Conservation (phyloP, 2,797 vertebrate species). For the Chlorospingus semifuscus region DNA sequence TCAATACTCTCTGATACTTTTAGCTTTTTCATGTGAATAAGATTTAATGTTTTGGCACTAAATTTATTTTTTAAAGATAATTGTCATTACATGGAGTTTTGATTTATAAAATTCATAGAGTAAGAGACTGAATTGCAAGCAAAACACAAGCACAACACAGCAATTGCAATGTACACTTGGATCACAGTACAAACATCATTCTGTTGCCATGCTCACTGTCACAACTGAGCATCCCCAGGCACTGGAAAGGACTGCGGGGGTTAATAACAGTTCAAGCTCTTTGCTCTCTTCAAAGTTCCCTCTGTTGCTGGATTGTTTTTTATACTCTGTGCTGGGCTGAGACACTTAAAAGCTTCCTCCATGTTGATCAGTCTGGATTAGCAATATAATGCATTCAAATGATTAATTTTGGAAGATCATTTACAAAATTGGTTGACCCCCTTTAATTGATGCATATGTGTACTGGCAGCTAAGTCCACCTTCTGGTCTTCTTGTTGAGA, state of each 20-base stretch:
- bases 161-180: neutral
- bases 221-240: neutral
- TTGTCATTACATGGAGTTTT: neutral
- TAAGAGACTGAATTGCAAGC: neutral
- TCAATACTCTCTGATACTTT: neutral
- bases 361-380: neutral
- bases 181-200: neutral
- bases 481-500: neutral
- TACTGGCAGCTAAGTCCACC: neutral
- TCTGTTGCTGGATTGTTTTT: neutral
- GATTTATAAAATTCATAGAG: neutral
- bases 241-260: rapidly evolving
- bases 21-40: neutral
- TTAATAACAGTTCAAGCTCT: neutral
- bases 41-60: neutral
- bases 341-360: neutral
- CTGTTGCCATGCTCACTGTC: neutral
- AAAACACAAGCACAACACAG: neutral
- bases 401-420: neutral
- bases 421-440: neutral
- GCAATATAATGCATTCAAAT: neutral
- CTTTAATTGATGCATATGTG: neutral
- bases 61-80: neutral
- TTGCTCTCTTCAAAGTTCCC: neutral
- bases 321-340: rapidly evolving